These are phyloP conservation scores for Synergus itoensis DNA, from an alignment of 2,888 invertebrate species.

Conservation along the genomic window DNA sequence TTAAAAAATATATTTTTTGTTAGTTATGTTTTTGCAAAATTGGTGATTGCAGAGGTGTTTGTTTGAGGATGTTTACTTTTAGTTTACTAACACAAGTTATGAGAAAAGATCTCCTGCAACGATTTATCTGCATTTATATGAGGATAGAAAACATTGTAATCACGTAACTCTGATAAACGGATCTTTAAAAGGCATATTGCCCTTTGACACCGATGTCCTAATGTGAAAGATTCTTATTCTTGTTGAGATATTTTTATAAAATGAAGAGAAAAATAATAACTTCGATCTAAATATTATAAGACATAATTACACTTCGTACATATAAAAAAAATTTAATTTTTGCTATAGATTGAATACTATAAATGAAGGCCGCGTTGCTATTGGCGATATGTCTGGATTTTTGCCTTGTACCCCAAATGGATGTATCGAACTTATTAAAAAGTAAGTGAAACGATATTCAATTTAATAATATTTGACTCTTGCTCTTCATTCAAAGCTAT, in stretches of 20 bases:
- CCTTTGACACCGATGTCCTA: slow-evolving; percentile 50
- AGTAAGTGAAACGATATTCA: slow-evolving; percentile 70
- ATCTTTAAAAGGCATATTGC: slow-evolving; percentile 33
- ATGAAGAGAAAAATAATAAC: not conserved
- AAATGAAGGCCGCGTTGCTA: slow-evolving; percentile 95
- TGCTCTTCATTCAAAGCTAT: too few species aligned
- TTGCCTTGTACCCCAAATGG: slow-evolving; percentile 98
- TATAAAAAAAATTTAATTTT: not conserved
- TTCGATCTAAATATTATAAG: not conserved
- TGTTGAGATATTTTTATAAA: not conserved
- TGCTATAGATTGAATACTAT: slow-evolving; percentile 88
- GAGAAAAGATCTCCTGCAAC: not conserved
- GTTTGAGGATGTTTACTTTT: not conserved
- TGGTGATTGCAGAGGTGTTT: not conserved
- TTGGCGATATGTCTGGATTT: slow-evolving; percentile 94
- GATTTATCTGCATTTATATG: slow-evolving; percentile 10
- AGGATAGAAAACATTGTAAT: slow-evolving; percentile 15
- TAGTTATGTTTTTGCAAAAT: too few species aligned
- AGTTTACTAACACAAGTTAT: not conserved
- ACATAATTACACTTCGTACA: not conserved
- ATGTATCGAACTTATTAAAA: slow-evolving; percentile 93
- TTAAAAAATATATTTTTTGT: too few species aligned
- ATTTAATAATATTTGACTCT: not conserved
- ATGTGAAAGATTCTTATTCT: slow-evolving; percentile 2
- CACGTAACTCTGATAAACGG: slow-evolving; percentile 44